Evolutionary conservation across 2,797 vertebrate species (phyloP).

Genomic region (Vespertilio murinus): DNA sequence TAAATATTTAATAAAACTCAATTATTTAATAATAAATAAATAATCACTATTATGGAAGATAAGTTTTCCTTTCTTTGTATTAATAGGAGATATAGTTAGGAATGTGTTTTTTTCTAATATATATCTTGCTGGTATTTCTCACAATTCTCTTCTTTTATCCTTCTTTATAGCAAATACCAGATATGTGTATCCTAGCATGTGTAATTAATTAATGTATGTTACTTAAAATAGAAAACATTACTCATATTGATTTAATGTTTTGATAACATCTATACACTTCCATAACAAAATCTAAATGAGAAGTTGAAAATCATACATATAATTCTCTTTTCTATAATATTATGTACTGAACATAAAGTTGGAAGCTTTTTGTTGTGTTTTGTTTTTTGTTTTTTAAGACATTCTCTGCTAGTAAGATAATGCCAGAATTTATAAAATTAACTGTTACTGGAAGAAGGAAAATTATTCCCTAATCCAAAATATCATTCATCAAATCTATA

Average conservation of each 20-base stretch:
- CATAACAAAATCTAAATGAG: background rate
- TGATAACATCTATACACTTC: background rate
- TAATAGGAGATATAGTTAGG: background rate
- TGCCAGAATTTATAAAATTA: background rate
- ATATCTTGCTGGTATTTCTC: background rate
- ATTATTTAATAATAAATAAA: background rate
- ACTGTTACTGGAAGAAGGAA: background rate
- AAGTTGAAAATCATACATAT: background rate
- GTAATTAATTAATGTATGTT: background rate
- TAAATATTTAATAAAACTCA: background rate
- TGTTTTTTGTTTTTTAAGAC: background rate
- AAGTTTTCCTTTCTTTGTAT: background rate
- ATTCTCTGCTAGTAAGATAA: background rate
- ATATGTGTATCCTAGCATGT: background rate
- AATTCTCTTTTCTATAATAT: background rate
- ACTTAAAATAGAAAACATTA: background rate
- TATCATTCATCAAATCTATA: background rate
- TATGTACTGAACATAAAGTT: background rate
- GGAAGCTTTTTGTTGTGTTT: background rate
- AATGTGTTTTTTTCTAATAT: background rate
- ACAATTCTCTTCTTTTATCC: background rate
- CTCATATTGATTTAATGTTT: background rate
- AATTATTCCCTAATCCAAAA: background rate
- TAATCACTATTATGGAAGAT: background rate
- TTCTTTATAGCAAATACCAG: background rate